A percentile compares a stretch with the other conserved stretches of the same genome.
phyloP scores from a whole-genome alignment of 1,140 invertebrate genomes.

The Leptinotarsa lineolata region DNA sequence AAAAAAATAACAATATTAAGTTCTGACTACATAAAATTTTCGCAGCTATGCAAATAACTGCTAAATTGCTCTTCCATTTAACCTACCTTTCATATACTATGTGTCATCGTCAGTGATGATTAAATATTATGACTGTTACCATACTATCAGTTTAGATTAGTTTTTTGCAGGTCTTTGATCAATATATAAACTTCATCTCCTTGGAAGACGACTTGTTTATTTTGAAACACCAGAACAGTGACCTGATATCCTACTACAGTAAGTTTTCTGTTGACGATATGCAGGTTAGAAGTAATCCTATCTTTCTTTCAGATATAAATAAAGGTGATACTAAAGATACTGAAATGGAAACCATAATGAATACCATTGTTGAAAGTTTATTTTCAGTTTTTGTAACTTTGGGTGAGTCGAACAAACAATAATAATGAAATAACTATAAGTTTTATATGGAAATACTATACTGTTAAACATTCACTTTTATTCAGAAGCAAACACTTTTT shows the following conservation, averaged over 20 bases:
- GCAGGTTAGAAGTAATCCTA: slow-evolving; percentile 15
- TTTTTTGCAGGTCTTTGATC: slow-evolving; percentile 78
- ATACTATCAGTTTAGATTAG: too few relatives aligned
- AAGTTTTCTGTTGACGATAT: slow-evolving; percentile 45
- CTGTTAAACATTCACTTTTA: too few relatives aligned
- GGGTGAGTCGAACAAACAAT: slow-evolving; percentile 59
- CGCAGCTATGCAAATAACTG: too few relatives aligned
- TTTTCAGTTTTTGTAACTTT: slow-evolving; percentile 98
- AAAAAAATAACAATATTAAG: too few relatives aligned
- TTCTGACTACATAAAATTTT: too few relatives aligned
- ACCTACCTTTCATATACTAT: too few relatives aligned
- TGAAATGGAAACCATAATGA: slow-evolving; percentile 94
- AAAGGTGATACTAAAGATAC: slow-evolving; percentile 92
- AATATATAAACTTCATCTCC: slow-evolving; percentile 98
- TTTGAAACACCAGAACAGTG: slow-evolving; percentile 88
- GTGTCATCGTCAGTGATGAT: too few relatives aligned
- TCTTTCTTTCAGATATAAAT: slow-evolving; percentile 79
- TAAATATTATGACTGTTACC: too few relatives aligned
- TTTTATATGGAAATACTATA: too few relatives aligned
- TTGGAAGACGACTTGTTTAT: slow-evolving; percentile 98
- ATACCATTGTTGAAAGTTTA: slow-evolving; percentile 92
- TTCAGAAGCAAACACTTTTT: too few relatives aligned
- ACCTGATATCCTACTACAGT: slow-evolving; percentile 92
- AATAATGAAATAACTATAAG: too few relatives aligned
- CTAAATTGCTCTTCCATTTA: too few relatives aligned